Conservation (phyloP, 2,113 vertebrate species). For the Nansenia antarctica region DNA sequence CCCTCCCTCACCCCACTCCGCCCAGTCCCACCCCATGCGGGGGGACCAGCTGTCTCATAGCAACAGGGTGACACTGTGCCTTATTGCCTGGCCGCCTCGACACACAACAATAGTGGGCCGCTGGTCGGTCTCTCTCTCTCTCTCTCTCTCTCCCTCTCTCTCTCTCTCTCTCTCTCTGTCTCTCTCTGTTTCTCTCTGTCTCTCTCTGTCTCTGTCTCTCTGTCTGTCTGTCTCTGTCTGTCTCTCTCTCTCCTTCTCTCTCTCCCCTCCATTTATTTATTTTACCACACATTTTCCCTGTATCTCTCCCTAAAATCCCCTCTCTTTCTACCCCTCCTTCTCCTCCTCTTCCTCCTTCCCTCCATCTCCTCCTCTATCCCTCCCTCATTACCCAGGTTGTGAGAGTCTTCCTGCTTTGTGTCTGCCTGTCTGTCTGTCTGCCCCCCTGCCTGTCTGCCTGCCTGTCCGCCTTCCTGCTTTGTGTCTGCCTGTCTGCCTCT, state of each 20-base stretch:
- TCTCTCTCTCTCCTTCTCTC: background rate
- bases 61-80: slow-evolving; percentile 7
- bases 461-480: no score
- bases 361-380: no score
- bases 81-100: background rate
- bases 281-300: no score
- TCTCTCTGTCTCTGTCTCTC: background rate
- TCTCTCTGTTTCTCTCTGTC: background rate
- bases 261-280: background rate
- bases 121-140: background rate
- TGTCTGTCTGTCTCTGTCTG: background rate
- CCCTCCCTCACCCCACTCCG: background rate
- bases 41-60: slow-evolving; percentile 9
- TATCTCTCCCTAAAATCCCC: no score
- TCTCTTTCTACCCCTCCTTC: no score
- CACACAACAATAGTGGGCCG: background rate
- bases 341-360: no score
- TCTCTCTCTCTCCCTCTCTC: background rate
- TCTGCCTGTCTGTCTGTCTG: no score
- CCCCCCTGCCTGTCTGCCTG: no score
- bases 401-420: no score
- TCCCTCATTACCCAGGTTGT: no score
- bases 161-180: background rate
- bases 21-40: background rate
- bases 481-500: no score